Conservation (phyloP, 2,113 vertebrate species). For the Chinchilla lanigera region DNA sequence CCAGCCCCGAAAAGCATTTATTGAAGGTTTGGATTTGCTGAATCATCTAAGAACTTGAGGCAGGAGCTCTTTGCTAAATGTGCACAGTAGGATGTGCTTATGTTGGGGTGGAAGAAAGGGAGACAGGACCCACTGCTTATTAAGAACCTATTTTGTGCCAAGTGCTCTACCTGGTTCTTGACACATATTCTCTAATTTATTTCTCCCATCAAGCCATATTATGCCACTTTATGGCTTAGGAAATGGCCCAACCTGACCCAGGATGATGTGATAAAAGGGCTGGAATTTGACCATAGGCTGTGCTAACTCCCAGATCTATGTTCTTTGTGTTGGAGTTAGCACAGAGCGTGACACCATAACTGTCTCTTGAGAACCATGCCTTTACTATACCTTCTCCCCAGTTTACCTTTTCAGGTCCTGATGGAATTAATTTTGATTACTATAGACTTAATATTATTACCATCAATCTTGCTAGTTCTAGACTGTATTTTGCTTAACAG, state of each 20-base stretch:
- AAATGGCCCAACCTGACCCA: not conserved
- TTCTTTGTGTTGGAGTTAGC: not conserved
- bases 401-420: slow-evolving; percentile 15
- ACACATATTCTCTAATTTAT: not conserved
- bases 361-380: not conserved
- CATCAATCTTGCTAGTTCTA: slow-evolving; percentile 55
- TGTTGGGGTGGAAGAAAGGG: not conserved
- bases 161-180: not conserved
- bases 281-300: not conserved
- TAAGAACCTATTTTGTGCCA: not conserved
- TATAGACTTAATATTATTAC: slow-evolving; percentile 44
- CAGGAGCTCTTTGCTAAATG: not conserved
- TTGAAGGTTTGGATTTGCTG: not conserved
- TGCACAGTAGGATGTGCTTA: not conserved
- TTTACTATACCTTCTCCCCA: not conserved
- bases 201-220: not conserved
- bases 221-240: not conserved
- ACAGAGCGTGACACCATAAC: not conserved
- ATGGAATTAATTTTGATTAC: slow-evolving; percentile 58
- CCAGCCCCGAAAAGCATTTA: not conserved
- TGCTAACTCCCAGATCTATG: not conserved
- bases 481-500: slow-evolving; percentile 57
- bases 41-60: slow-evolving; percentile 2
- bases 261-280: not conserved
- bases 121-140: not conserved